Base-by-base conservation (phyloP, 2,888 invertebrate species). In the Parnassius apollo region DNA sequence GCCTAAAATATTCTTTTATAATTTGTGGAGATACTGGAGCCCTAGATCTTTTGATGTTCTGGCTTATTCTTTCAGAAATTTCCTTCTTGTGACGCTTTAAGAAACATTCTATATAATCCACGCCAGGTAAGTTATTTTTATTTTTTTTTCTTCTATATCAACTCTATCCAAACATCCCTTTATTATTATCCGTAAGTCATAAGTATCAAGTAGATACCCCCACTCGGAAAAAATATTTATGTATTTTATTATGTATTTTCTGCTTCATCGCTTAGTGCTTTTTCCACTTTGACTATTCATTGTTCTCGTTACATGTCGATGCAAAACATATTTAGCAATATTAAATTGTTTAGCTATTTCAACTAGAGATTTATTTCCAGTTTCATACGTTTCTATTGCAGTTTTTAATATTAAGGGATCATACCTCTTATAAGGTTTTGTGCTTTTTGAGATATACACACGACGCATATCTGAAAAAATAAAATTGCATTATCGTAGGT, bases 91-190 rank as follows among this genome's bases (percentile, higher is more conserved):
- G 59, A 42, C 67, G 42, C 51, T 62, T 63, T 49, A 70, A 42
- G 44, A 69, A 69, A 55, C 51, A 56, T 42, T 42, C 7, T 9
- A 64, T 53, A 57, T 58, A 70, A 46, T 68, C 67, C 4, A 50
- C 58, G 4, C 67, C 67, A 18, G 68, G 68, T 42, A 69, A 48
- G 57, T 69, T 69, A 55, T 61, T 44, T 65, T 65, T 62, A 67
- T 67, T 57, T 59, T 65, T 57, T 56, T 61, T n/a, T 48, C 46
- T 9, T 11, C 42, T 18, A 57, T 52, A 2, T 65, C 63, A 10
- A 56, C 35, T 67, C 25, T 25, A 25, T 25, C 25, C 4, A 25
- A 4, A 25, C 4, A 25, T 25, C 25, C 25, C 25, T 25, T 63
- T 42, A 67, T 13, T n/a, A 68, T 18, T 45, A 53, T 9, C 18